Evolutionary conservation across 1,140 invertebrate genomes (phyloP), one percentile per base, ranked within the genome.

Genomic region (Drosophila jambulina): DNA sequence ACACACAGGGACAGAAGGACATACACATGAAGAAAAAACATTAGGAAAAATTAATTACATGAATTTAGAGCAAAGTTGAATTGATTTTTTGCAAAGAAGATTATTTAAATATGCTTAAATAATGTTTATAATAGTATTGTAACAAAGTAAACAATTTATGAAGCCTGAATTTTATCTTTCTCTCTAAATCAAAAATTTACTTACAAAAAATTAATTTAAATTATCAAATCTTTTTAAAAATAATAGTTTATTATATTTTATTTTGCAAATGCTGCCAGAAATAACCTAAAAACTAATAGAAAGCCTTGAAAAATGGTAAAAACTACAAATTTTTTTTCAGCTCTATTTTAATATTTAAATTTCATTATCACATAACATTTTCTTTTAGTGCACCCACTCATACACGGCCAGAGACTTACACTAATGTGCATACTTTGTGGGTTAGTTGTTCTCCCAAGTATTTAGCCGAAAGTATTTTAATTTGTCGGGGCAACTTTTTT

Each of bases 381-480:
- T 32, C 4, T 19, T 1, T 10, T 2, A 4, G 51, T 54, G 53
- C 32, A 38, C 15, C 13, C 34, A 49, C 49, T n/a, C 19, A 56
- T 34, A 38, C 49, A 32, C 49, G 34, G 9, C 17, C 36, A 65
- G 43, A 56, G 42, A 79, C 61, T 79, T 48, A 49, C 61, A 80
- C 77, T 80, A 79, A 80, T 84, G 76, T 80, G 67, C 68, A 80
- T 77, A 84, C 81, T 84, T 84, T 84, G 68, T 43, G 72, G 78
- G 68, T 64, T 84, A 85, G 82, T 85, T 85, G 71, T 29, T 60
- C 45, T 54, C 60, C 36, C 34, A 76, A 78, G 75, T 63, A 82
- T 78, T 82, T 82, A 82, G 58, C 67, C 60, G 48, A 78, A 82
- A 82, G 80, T 82, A 83, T 83, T 82, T 83, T 76, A 67, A 83